Conservation (phyloP, 2,113 vertebrate species). For the Barnardius zonarius region DNA sequence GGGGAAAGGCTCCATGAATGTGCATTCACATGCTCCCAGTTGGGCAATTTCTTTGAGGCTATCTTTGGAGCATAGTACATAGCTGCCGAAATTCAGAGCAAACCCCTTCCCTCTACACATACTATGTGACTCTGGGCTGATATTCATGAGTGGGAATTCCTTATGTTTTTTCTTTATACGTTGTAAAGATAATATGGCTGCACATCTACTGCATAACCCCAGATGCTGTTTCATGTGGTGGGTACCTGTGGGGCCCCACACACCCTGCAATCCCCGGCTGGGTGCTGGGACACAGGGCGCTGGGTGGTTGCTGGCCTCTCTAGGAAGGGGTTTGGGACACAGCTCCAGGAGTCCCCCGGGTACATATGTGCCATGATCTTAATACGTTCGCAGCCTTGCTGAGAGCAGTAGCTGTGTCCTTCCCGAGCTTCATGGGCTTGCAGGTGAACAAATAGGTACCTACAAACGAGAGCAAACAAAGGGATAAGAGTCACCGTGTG, state of each 20-base stretch:
- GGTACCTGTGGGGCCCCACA: slow-evolving; percentile 47
- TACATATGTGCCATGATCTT: slow-evolving; percentile 3
- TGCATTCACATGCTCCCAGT: neutral
- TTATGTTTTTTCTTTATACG: accelerated
- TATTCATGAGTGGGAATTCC: neutral
- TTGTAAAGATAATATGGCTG: accelerated
- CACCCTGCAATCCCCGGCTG: neutral
- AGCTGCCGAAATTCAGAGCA: neutral
- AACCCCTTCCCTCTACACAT: neutral
- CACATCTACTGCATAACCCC: accelerated
- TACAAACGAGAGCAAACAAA: neutral
- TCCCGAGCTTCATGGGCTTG: neutral
- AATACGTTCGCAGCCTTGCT: slow-evolving; percentile 52
- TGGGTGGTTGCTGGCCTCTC: neutral
- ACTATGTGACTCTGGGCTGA: neutral
- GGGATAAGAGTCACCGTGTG: accelerated
- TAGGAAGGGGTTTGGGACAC: neutral
- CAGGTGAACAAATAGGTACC: slow-evolving; percentile 56
- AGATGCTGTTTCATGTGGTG: accelerated
- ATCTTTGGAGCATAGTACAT: neutral
- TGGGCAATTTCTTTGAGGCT: neutral
- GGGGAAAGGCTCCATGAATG: neutral
- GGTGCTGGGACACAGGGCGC: neutral
- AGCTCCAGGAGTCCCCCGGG: neutral
- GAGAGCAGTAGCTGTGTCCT: slow-evolving; percentile 61